Percentiles rank a stretch among this genome's conserved stretches.
These are phyloP conservation scores for Grus americana DNA, from an alignment of 2,113 vertebrate species.

Conservation along the genomic window DNA sequence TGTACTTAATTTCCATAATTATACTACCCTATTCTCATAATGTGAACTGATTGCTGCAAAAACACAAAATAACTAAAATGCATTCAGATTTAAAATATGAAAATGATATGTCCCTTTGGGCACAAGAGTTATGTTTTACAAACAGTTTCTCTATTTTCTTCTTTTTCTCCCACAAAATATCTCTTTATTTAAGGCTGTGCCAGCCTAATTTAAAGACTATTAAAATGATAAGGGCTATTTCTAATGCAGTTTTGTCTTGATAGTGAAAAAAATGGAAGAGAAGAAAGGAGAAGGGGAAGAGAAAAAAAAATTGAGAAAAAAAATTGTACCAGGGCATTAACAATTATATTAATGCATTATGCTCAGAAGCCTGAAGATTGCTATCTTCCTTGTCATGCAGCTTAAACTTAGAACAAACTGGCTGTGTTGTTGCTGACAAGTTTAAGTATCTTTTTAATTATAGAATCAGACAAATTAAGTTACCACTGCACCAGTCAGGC, in stretches of 20 bases:
- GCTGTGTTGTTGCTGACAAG: constrained; percentile 37
- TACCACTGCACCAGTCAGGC: neutral
- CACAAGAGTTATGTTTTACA: constrained; percentile 72
- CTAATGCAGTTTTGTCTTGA: constrained; percentile 19
- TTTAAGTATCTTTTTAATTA: constrained; percentile 55
- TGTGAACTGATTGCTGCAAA: constrained; percentile 78
- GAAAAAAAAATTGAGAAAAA: neutral
- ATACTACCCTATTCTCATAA: constrained; percentile 79
- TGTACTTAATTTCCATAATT: constrained; percentile 83
- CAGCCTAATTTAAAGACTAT: constrained; percentile 58
- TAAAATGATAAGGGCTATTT: constrained; percentile 58
- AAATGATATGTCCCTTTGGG: constrained; percentile 76
- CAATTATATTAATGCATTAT: constrained; percentile 38
- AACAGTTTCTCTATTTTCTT: constrained; percentile 64
- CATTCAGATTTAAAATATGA: constrained; percentile 75
- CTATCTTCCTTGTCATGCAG: constrained; percentile 31
- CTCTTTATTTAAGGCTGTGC: constrained; percentile 67
- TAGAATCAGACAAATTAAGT: constrained; percentile 30
- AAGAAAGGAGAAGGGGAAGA: neutral
- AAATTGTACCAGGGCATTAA: neutral
- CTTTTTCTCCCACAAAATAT: constrained; percentile 51
- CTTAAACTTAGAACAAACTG: constrained; percentile 40
- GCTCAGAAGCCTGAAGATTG: constrained; percentile 16
- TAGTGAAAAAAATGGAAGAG: neutral
- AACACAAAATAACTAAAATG: constrained; percentile 73